Conservation (phyloP, 2,113 vertebrate species). For the Poecile atricapillus region DNA sequence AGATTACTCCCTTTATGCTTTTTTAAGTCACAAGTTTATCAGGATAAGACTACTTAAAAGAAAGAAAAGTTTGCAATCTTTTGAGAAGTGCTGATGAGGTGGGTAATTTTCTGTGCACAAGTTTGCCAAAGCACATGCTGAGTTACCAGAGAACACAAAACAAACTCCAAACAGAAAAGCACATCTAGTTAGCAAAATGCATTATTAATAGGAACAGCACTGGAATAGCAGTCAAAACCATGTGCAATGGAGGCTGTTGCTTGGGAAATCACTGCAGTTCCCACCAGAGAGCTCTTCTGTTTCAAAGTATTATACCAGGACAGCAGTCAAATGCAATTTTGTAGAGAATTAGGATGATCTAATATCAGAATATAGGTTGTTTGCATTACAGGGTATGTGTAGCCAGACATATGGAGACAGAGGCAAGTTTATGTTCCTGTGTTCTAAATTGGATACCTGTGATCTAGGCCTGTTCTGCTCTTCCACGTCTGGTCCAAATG, state of each 20-base stretch:
- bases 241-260: rapidly evolving
- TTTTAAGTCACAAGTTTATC: neutral
- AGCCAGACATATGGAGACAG: neutral
- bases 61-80: neutral
- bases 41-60: neutral
- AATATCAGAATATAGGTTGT: neutral
- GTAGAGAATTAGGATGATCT: neutral
- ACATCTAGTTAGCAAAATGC: neutral
- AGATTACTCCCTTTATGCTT: neutral
- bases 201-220: neutral
- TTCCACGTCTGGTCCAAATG: neutral
- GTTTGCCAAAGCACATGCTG: neutral
- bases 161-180: conserved; percentile 14
- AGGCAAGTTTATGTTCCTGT: neutral
- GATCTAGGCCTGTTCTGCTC: neutral
- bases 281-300: neutral
- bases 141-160: conserved; percentile 17
- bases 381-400: neutral
- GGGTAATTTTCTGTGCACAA: neutral
- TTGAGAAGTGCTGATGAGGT: rapidly evolving
- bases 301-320: neutral
- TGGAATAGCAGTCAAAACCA: neutral
- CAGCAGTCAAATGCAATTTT: neutral
- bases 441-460: neutral
- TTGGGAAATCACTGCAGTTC: neutral